Evolutionary conservation across 2,888 invertebrate species (phyloP).

Genomic region (Nipponacmea schrenckii): DNA sequence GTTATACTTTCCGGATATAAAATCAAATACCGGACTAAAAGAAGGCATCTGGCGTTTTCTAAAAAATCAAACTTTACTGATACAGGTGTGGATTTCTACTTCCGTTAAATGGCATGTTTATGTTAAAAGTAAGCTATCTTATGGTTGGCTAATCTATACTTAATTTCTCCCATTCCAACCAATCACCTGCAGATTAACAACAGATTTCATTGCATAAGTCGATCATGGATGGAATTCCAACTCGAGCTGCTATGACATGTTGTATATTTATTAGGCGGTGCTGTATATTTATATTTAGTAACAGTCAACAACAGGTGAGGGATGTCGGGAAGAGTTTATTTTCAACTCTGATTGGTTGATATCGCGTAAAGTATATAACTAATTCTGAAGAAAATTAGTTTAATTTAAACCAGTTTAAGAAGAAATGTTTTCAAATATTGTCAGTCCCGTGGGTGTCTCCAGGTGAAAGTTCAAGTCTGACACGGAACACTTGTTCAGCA

Average conservation of each 20-base stretch:
- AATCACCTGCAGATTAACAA: constrained; percentile 1
- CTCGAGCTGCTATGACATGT: background rate
- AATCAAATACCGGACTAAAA: no score
- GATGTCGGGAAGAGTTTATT: constrained; percentile 1
- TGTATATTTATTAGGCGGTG: constrained; percentile 2
- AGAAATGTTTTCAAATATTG: background rate
- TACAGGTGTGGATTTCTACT: no score
- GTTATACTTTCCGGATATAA: no score
- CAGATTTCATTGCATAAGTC: background rate
- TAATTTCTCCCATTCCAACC: background rate
- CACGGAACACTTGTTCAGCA: constrained; percentile 4
- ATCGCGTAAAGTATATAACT: background rate
- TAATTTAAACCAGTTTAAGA: background rate
- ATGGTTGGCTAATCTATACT: background rate
- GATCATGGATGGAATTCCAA: background rate
- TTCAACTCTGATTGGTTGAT: background rate
- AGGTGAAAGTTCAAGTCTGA: constrained; percentile 1
- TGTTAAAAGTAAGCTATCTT: background rate
- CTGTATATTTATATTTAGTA: constrained; percentile 1
- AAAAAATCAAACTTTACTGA: no score
- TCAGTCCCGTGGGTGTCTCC: background rate
- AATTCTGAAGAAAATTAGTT: background rate
- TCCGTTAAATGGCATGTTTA: background rate
- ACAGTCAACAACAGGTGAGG: constrained; percentile 2
- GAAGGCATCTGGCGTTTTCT: no score